These are phyloP conservation scores for Trichonephila clavipes DNA, from an alignment of 1,140 invertebrate genomes.

Conservation along the genomic window DNA sequence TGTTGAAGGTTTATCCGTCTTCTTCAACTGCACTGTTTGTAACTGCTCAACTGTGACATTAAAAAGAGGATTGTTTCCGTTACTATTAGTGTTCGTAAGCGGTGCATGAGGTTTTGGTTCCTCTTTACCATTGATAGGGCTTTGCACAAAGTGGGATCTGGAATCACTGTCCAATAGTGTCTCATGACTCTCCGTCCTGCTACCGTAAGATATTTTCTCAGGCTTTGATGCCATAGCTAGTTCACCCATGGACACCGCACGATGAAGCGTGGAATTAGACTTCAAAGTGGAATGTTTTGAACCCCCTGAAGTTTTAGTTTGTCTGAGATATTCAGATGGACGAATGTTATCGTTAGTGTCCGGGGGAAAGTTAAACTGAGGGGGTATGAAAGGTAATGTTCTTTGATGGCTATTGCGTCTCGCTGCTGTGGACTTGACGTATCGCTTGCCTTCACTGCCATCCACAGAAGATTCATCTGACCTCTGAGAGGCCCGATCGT, in stretches of 20 bases:
- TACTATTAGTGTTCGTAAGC: conserved; percentile 79
- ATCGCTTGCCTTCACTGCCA: conserved; percentile 59
- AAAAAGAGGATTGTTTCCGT: conserved; percentile 83
- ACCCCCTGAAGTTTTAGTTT: conserved; percentile 82
- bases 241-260: conserved; percentile 69
- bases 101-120: conserved; percentile 47
- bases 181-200: conserved; percentile 71
- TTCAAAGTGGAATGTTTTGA: conserved; percentile 67
- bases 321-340: conserved; percentile 93
- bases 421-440: conserved; percentile 41
- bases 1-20: conserved; percentile 83
- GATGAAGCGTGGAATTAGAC: conserved; percentile 59
- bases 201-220: conserved; percentile 67
- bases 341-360: conserved; percentile 90
- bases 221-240: conserved; percentile 45
- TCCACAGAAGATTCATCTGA: conserved; percentile 57
- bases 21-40: conserved; percentile 89
- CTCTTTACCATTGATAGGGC: conserved; percentile 22
- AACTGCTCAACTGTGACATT: conserved; percentile 91
- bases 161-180: conserved; percentile 71
- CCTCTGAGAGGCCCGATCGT: conserved; percentile 62
- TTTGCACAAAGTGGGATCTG: conserved; percentile 52
- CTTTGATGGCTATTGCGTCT: conserved; percentile 62
- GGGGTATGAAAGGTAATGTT: conserved; percentile 92
- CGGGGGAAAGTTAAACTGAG: conserved; percentile 88